These are phyloP conservation scores for Phaenicophaeus curvirostris DNA, from an alignment of 2,797 vertebrate species.

Conservation along the genomic window DNA sequence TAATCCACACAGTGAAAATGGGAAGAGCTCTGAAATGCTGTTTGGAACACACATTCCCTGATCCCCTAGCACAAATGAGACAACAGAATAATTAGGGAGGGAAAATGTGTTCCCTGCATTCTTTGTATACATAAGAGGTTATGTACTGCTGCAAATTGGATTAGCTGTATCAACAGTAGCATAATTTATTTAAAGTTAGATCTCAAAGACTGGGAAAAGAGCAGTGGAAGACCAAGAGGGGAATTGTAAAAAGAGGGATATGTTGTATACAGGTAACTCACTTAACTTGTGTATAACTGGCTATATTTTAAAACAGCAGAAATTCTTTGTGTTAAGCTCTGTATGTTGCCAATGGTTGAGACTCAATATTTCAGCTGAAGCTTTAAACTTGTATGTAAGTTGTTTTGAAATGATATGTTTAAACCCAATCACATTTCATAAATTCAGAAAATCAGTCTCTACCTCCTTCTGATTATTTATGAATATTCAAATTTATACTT, in stretches of 20 bases:
- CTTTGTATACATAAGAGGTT: background rate
- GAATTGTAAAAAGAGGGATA: background rate
- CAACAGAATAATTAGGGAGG: background rate
- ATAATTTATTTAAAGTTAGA: constrained; percentile 22
- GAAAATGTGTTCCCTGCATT: background rate
- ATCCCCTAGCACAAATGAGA: background rate
- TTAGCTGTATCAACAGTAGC: constrained; percentile 10
- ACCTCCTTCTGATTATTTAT: background rate
- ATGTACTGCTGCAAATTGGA: constrained; percentile 26
- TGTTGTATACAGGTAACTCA: background rate
- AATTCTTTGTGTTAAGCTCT: background rate
- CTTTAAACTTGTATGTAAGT: background rate
- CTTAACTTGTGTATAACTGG: background rate
- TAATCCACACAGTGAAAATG: background rate
- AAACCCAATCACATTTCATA: background rate
- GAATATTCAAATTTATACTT: constrained; percentile 5
- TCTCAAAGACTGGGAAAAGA: background rate
- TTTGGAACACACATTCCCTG: background rate
- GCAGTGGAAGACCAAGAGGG: background rate
- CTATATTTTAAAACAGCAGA: background rate
- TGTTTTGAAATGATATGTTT: background rate
- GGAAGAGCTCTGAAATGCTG: background rate
- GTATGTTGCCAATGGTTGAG: background rate
- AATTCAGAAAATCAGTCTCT: background rate
- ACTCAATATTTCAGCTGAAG: background rate